phyloP scores from a whole-genome alignment of 2,113 vertebrate genomes.

The Monopterus albus region DNA sequence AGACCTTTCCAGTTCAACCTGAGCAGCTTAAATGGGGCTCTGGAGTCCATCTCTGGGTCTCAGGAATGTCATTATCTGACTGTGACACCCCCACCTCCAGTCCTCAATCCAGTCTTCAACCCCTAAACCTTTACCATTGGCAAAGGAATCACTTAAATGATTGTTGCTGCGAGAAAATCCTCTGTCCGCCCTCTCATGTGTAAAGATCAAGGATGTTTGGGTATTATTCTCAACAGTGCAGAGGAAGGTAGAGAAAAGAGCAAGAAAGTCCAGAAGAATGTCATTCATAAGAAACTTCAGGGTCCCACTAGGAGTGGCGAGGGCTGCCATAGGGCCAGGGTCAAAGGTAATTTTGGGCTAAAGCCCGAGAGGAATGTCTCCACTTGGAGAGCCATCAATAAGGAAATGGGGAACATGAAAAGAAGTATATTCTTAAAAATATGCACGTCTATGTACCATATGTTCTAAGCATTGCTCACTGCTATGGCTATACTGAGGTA shows the following conservation, averaged over 20 bases:
- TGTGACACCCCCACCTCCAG: conserved; percentile 61
- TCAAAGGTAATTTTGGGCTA: conserved; percentile 60
- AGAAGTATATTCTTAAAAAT: neutral
- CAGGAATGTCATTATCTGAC: conserved; percentile 86
- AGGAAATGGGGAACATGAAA: neutral
- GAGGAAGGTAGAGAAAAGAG: conserved; percentile 51
- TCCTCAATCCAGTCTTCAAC: conserved; percentile 54
- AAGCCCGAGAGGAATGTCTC: conserved; percentile 34
- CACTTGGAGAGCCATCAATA: neutral
- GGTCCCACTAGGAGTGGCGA: conserved; percentile 64
- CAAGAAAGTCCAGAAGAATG: conserved; percentile 75
- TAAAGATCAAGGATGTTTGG: conserved; percentile 82
- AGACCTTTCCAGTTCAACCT: conserved; percentile 62
- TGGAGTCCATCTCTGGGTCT: conserved; percentile 80
- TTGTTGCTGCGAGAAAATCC: conserved; percentile 78
- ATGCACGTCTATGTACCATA: neutral
- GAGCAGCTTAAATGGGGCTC: conserved; percentile 74
- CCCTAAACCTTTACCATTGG: conserved; percentile 57
- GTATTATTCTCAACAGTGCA: conserved; percentile 63
- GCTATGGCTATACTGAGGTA: neutral
- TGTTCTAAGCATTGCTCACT: neutral
- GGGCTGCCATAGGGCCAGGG: conserved; percentile 42
- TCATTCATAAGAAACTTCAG: conserved; percentile 67
- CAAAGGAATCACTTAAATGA: conserved; percentile 80
- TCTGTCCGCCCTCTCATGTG: conserved; percentile 69